A percentile compares a stretch with the other conserved stretches of the same genome.
phyloP scores from a whole-genome alignment of 1,140 invertebrate species.

The Tetraneura akinire region DNA sequence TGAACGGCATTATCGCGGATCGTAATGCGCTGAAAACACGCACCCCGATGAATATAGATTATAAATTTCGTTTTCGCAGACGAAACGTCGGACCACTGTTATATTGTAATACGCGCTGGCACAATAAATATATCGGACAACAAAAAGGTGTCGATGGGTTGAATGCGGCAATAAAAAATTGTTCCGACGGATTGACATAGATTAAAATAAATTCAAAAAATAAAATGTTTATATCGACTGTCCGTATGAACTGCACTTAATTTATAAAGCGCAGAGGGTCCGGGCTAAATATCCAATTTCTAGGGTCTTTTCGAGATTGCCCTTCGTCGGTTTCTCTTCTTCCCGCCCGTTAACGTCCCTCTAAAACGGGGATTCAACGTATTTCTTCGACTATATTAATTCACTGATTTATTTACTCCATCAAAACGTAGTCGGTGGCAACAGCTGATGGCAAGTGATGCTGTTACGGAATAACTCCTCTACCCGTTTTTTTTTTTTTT shows the following conservation, averaged over 20 bases:
- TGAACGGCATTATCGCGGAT: too few relatives aligned
- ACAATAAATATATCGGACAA: too few relatives aligned
- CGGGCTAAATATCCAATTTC: slow-evolving; percentile 35
- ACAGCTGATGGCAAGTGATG: slow-evolving; percentile 19
- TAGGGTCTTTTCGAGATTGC: slow-evolving; percentile 24
- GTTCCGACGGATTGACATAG: background rate
- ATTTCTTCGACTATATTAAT: background rate
- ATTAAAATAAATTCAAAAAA: slow-evolving; percentile 1
- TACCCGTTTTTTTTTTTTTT: background rate
- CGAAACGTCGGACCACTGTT: too few relatives aligned
- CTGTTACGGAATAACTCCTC: too few relatives aligned
- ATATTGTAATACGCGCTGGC: too few relatives aligned
- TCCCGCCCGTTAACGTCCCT: too few relatives aligned
- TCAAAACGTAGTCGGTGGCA: slow-evolving; percentile 1
- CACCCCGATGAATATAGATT: too few relatives aligned
- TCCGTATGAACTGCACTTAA: slow-evolving; percentile 41
- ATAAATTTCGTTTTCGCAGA: too few relatives aligned
- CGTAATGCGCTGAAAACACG: too few relatives aligned
- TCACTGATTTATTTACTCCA: slow-evolving; percentile 29
- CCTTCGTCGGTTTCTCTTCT: slow-evolving; percentile 24
- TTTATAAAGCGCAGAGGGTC: slow-evolving; percentile 29
- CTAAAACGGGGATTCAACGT: too few relatives aligned
- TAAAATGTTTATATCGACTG: slow-evolving; percentile 33
- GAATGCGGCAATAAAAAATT: background rate
- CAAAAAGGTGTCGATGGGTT: background rate